These are phyloP conservation scores for Napeogenes sylphis DNA, from an alignment of 2,888 invertebrate species.

Conservation along the genomic window DNA sequence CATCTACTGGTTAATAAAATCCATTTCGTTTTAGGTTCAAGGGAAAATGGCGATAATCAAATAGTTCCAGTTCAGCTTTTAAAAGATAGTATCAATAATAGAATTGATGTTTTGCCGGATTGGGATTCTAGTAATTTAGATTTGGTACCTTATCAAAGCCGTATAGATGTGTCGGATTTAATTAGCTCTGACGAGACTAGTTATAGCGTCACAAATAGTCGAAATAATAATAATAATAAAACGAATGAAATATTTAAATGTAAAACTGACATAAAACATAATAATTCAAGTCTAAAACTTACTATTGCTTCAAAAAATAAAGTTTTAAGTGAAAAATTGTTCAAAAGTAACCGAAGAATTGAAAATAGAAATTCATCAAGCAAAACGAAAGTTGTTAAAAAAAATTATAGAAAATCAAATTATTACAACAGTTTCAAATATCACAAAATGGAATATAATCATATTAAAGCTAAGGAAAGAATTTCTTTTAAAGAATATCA, in stretches of 20 bases:
- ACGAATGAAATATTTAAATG: slow-evolving; percentile 29
- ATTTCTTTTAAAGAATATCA: slow-evolving; percentile 31
- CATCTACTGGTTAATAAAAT: background rate
- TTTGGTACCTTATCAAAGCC: slow-evolving; percentile 2
- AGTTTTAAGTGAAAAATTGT: slow-evolving; percentile 21
- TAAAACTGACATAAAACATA: slow-evolving; percentile 11
- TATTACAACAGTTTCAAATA: slow-evolving; percentile 4
- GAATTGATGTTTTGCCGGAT: background rate
- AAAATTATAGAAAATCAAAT: background rate
- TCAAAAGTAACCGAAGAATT: slow-evolving; percentile 30
- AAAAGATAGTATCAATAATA: background rate
- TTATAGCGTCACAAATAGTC: background rate
- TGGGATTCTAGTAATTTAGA: slow-evolving; percentile 9
- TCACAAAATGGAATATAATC: slow-evolving; percentile 17
- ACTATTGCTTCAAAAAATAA: slow-evolving; percentile 7
- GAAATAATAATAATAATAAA: slow-evolving; percentile 15
- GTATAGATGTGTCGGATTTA: background rate
- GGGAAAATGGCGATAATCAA: background rate
- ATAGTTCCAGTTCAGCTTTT: background rate
- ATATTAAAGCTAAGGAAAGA: slow-evolving; percentile 30
- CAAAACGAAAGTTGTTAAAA: background rate
- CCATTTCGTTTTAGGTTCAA: background rate
- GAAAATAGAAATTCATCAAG: slow-evolving; percentile 29
- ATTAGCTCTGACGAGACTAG: slow-evolving; percentile 7
- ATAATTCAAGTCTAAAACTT: background rate